Conservation (phyloP, 2,797 vertebrate genomes). For the Pipistrellus nathusii region DNA sequence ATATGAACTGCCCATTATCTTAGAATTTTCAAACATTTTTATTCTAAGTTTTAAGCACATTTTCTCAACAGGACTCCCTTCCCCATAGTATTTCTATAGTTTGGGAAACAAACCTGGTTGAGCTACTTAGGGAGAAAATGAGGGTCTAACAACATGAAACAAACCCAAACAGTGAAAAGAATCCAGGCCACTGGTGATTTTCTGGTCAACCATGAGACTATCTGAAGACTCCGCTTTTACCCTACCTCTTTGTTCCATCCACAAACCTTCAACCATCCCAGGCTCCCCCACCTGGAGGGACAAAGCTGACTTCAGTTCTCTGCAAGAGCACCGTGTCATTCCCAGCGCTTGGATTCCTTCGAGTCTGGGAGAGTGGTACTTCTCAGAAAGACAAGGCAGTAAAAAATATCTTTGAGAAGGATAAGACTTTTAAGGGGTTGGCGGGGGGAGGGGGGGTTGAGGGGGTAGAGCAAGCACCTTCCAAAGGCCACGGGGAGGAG, state of each 20-base stretch:
- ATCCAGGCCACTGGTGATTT: background rate
- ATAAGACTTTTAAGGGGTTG: background rate
- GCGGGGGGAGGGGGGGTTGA: background rate
- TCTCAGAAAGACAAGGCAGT: slow-evolving; percentile 33
- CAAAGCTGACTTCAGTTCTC: background rate
- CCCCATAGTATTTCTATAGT: background rate
- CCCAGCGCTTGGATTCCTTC: slow-evolving; percentile 16
- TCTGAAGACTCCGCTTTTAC: background rate
- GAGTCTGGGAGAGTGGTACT: background rate
- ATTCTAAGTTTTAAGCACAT: background rate
- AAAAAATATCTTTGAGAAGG: slow-evolving; percentile 66
- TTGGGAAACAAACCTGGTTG: background rate
- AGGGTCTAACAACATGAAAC: background rate
- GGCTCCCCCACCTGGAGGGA: background rate
- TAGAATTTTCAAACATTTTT: slow-evolving; percentile 12
- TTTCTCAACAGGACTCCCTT: background rate
- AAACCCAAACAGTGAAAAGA: background rate
- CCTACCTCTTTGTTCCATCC: background rate
- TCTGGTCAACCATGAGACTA: background rate
- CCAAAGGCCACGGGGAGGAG: slow-evolving; percentile 38
- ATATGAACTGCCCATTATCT: background rate
- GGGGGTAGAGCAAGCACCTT: slow-evolving; percentile 2
- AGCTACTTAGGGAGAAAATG: background rate
- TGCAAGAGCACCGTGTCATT: background rate
- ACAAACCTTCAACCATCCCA: background rate